A percentile compares a stretch with the other conserved stretches of the same genome.
These are phyloP conservation scores for Dynastes grantii DNA, from an alignment of 2,888 invertebrate species.

Conservation along the genomic window DNA sequence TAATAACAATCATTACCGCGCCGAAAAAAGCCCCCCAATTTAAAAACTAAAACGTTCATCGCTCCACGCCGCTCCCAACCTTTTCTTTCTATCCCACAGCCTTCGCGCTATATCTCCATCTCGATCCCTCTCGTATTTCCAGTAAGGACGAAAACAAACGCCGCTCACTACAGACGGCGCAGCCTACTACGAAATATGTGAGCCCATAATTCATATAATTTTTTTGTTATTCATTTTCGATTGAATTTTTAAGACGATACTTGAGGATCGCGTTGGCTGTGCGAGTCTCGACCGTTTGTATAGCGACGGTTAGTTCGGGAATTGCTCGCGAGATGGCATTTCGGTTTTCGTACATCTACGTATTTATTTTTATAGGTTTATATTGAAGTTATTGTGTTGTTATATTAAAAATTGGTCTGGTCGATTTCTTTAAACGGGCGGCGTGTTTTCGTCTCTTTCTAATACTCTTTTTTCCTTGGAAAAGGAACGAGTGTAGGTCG, in stretches of 20 bases:
- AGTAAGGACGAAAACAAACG: constrained; percentile 27
- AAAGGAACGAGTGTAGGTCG: not conserved
- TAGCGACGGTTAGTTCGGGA: not conserved
- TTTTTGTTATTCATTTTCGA: constrained; percentile 61
- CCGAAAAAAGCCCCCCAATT: constrained; percentile 22
- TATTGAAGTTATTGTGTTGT: constrained; percentile 60
- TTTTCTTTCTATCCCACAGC: not conserved
- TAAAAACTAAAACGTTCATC: constrained; percentile 15
- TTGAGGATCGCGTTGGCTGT: constrained; percentile 12
- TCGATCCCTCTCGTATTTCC: not conserved
- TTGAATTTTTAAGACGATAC: constrained; percentile 58
- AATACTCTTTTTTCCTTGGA: not conserved
- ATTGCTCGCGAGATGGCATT: constrained; percentile 26
- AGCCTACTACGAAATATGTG: constrained; percentile 58
- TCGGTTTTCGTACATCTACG: constrained; percentile 51
- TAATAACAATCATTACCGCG: constrained; percentile 29
- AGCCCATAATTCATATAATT: constrained; percentile 60
- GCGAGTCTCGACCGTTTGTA: constrained; percentile 34
- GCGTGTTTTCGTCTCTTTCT: not conserved
- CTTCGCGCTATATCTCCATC: not conserved
- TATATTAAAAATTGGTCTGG: constrained; percentile 58
- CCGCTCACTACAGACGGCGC: constrained; percentile 51
- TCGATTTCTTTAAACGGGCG: constrained; percentile 35
- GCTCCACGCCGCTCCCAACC: not conserved
- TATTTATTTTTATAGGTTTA: constrained; percentile 59